Conservation (phyloP, 2,797 vertebrate genomes). For the Anas bernieri region DNA sequence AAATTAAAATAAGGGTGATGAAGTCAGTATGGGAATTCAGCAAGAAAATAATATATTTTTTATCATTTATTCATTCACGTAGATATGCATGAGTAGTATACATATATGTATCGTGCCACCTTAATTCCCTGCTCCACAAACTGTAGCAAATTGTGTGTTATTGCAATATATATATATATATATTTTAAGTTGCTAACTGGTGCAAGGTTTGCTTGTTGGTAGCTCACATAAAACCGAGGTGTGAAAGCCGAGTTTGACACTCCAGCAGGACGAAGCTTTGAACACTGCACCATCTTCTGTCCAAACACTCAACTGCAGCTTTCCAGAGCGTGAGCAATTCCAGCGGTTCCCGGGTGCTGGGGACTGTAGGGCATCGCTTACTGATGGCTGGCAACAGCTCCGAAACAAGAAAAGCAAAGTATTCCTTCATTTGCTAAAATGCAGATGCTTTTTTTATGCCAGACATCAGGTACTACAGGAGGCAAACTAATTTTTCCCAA, state of each 20-base stretch:
- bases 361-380: background rate
- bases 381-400: background rate
- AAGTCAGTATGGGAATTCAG: background rate
- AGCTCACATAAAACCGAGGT: background rate
- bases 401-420: background rate
- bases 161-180: too few relatives aligned
- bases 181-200: background rate
- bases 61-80: background rate
- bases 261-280: conserved; percentile 64
- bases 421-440: background rate
- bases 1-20: background rate
- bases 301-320: conserved; percentile 67
- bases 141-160: background rate
- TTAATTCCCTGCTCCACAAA: background rate
- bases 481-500: background rate
- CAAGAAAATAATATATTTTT: background rate
- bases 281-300: conserved; percentile 82
- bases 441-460: background rate
- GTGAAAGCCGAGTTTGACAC: background rate
- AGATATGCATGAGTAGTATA: background rate
- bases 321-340: background rate
- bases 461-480: background rate
- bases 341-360: background rate
- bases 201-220: background rate
- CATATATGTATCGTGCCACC: background rate